Evolutionary conservation across 2,888 invertebrate genomes (phyloP), one percentile per base, ranked within the genome.

Genomic region (Catocala fraxini): DNA sequence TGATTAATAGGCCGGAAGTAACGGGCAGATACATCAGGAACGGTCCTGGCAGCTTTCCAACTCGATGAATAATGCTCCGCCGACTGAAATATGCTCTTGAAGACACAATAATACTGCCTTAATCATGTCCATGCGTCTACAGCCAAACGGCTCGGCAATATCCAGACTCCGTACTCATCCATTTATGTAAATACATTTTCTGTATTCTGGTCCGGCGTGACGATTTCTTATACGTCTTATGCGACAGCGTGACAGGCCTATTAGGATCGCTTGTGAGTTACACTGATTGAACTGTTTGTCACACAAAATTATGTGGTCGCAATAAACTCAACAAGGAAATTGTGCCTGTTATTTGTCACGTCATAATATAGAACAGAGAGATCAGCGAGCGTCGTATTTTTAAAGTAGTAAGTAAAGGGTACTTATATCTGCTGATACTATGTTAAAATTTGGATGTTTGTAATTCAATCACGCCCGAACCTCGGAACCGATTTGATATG

Each of bases 1-100:
- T 87, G 85, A 88, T 87, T 84, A 86, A 88, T 86, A 80, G 80
- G 65, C 67, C 70, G 79, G 81, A 85, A 83, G 77, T 79, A 81
- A 81, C 74, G 70, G 65, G 59, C 67, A 74, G 71, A 82, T 80
- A 77, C 80, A 81, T 82, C 82, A 82, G 67, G 60, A 54, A 25
- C 57, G 56, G 43, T 49, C 53, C 71, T 82, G 81, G 81, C 82
- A 42, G 54, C 56, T 51, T 68, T 74, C 81, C 81, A 82, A 68
- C 65, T 60, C 59, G 60, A 59, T 58, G 68, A 70, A 71, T 77
- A 81, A 71, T 67, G 64, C 65, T 68, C 73, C 62, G 65, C 25
- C 25, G 25, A 56, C 69, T 75, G 73, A 80, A 85, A 85, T 85
- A 85, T 81, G 84, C 73, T 80, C 51, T 67, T 72, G 72, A 80